Percentiles rank a stretch among this genome's conserved stretches.
phyloP scores from a whole-genome alignment of 2,888 invertebrate genomes.

The Mycalesis mineus region DNA sequence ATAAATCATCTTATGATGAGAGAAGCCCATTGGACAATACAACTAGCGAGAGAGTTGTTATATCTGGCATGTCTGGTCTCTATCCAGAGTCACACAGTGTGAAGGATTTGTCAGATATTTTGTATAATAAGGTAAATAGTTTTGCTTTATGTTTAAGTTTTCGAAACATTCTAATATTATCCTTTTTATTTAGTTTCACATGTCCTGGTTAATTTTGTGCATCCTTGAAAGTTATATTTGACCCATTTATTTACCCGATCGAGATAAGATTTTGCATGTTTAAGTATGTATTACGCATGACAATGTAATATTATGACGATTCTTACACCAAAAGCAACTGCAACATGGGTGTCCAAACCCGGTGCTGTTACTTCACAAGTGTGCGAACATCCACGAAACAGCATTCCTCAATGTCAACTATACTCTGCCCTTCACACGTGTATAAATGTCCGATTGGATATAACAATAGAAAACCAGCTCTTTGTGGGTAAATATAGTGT shows the following conservation, averaged over 20 bases:
- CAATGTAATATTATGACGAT: too few species aligned
- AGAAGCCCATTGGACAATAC: neutral
- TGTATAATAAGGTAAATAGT: slow-evolving; percentile 35
- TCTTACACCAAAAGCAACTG: slow-evolving; percentile 54
- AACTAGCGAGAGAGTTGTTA: slow-evolving; percentile 29
- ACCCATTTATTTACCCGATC: too few species aligned
- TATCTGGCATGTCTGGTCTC: slow-evolving; percentile 38
- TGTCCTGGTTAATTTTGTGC: too few species aligned
- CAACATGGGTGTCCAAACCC: slow-evolving; percentile 68
- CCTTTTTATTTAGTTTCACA: too few species aligned
- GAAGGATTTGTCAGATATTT: slow-evolving; percentile 31
- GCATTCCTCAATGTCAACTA: slow-evolving; percentile 8
- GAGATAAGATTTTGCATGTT: too few species aligned
- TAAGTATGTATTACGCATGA: too few species aligned
- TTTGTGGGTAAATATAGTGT: neutral
- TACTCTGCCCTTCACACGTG: neutral
- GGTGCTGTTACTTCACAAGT: slow-evolving; percentile 56
- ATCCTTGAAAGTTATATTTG: too few species aligned
- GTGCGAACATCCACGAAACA: slow-evolving; percentile 31
- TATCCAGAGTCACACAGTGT: slow-evolving; percentile 31
- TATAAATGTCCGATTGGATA: too few species aligned
- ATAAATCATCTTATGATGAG: neutral
- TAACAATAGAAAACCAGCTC: too few species aligned
- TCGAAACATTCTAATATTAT: too few species aligned
- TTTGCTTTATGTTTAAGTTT: too few species aligned